Conservation (phyloP, 92 coral and sea anemone species). For the Zoanthus sociatus region DNA sequence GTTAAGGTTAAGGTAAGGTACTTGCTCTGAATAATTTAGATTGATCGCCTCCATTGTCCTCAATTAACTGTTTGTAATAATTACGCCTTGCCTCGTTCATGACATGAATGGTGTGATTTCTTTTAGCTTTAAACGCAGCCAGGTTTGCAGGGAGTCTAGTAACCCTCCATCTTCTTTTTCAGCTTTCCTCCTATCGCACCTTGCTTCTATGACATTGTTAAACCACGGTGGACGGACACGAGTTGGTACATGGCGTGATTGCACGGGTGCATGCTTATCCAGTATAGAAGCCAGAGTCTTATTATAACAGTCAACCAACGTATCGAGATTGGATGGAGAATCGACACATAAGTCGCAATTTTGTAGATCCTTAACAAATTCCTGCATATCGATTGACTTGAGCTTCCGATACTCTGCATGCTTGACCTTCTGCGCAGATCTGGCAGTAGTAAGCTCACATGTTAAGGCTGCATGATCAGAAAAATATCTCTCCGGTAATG, state of each 20-base stretch:
- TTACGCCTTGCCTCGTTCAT: no score
- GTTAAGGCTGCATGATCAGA: slow-evolving; percentile 41
- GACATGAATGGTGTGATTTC: no score
- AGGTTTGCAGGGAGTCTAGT: slow-evolving; percentile 2
- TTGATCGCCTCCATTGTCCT: no score
- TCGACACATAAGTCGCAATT: slow-evolving; percentile 25
- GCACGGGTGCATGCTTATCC: slow-evolving; percentile 69
- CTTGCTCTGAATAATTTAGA: no score
- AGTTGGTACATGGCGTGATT: slow-evolving; percentile 40
- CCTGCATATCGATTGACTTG: slow-evolving; percentile 30
- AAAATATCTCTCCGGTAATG: slow-evolving; percentile 47
- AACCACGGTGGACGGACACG: slow-evolving; percentile 59
- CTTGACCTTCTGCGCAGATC: slow-evolving; percentile 12
- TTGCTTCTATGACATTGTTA: slow-evolving; percentile 56
- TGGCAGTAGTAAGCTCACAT: slow-evolving; percentile 24
- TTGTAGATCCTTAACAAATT: slow-evolving; percentile 28
- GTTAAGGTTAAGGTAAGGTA: no score
- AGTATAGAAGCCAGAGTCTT: slow-evolving; percentile 40
- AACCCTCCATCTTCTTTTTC: slow-evolving; percentile 46
- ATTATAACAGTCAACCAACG: slow-evolving; percentile 56
- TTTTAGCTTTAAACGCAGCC: slow-evolving; percentile 12
- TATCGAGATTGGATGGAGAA: slow-evolving; percentile 49
- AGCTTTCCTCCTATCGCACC: slow-evolving; percentile 60
- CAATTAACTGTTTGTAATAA: no score
- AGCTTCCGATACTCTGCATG: slow-evolving; percentile 49